Percentiles rank a stretch among this genome's conserved stretches.
phyloP scores from a whole-genome alignment of 1,140 invertebrate genomes.

The Argopecten irradians region DNA sequence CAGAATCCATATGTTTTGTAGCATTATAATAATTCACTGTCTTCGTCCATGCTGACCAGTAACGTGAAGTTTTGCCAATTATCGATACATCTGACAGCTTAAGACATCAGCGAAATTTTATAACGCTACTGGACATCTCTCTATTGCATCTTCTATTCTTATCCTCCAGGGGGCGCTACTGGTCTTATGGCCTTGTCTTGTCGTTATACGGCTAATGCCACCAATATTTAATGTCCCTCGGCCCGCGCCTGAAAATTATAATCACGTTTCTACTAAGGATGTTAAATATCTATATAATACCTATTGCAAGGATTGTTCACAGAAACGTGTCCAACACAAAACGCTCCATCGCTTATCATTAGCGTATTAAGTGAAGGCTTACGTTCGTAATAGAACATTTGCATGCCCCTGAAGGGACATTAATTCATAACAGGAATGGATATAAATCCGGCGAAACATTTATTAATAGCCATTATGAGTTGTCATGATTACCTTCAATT shows the following conservation, averaged over 20 bases:
- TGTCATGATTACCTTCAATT: too few species aligned
- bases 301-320: background rate
- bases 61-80: background rate
- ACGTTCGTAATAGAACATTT: too few species aligned
- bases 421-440: too few species aligned
- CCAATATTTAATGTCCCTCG: background rate
- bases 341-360: too few species aligned
- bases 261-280: background rate
- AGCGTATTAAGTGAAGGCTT: too few species aligned
- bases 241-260: background rate
- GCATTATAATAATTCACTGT: background rate
- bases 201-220: background rate
- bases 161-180: background rate
- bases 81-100: background rate
- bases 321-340: background rate
- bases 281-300: background rate
- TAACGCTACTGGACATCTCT: background rate
- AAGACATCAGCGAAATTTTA: slow-evolving; percentile 1
- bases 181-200: background rate
- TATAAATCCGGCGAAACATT: too few species aligned
- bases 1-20: background rate
- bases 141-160: background rate
- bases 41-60: background rate
- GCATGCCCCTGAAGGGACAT: too few species aligned
- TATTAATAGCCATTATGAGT: too few species aligned